phyloP scores from a whole-genome alignment of 1,140 invertebrate genomes.

The Varroa destructor region DNA sequence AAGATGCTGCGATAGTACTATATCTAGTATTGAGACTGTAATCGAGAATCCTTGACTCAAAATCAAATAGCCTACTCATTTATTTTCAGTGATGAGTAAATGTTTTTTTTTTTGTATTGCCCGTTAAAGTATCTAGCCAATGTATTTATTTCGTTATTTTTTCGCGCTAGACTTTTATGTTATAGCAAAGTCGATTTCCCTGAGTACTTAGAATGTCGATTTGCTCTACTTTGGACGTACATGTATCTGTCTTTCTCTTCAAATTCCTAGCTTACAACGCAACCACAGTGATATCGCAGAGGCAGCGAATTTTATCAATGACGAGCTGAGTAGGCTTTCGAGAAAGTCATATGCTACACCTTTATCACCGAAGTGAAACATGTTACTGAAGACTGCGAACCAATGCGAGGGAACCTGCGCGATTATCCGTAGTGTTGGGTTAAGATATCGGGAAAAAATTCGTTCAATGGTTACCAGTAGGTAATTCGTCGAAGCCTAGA shows the following conservation, averaged over 20 bases:
- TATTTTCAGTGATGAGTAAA: too few relatives aligned
- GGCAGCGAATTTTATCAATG: neutral
- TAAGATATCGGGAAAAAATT: too few relatives aligned
- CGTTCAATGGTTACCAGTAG: neutral
- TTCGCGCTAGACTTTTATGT: too few relatives aligned
- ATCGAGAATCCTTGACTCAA: too few relatives aligned
- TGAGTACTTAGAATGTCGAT: too few relatives aligned
- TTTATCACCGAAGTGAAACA: conserved; percentile 9
- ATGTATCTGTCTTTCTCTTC: neutral
- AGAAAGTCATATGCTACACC: conserved; percentile 14
- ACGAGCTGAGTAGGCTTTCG: neutral
- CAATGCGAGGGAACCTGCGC: neutral
- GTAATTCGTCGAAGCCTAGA: neutral
- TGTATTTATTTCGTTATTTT: too few relatives aligned
- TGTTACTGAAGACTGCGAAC: conserved; percentile 10
- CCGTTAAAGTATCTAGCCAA: too few relatives aligned
- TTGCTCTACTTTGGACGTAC: neutral
- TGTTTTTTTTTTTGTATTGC: too few relatives aligned
- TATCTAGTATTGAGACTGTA: too few relatives aligned
- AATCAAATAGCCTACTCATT: too few relatives aligned
- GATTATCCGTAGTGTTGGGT: neutral
- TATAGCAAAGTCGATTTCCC: too few relatives aligned
- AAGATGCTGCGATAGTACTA: too few relatives aligned
- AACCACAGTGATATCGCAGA: neutral
- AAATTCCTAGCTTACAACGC: neutral